Conservation (phyloP, 92 coral and sea anemone species). For the Isaurus tuberculatus region DNA sequence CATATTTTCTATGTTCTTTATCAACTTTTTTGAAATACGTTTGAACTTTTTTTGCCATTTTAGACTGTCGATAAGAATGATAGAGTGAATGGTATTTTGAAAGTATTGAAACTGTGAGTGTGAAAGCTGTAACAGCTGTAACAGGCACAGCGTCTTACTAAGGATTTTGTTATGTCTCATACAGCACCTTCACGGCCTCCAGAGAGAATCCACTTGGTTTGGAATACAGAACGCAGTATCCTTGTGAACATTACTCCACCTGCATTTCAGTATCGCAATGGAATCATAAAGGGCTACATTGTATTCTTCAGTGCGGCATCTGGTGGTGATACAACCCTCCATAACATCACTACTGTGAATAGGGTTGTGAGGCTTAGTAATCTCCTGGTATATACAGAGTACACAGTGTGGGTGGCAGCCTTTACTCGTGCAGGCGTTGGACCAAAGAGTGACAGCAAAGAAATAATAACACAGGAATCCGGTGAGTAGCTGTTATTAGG, state of each 20-base stretch:
- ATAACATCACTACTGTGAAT: constrained; percentile 50
- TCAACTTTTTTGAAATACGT: neutral
- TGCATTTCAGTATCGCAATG: constrained; percentile 67
- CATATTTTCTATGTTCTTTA: too few relatives aligned
- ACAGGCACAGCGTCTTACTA: neutral
- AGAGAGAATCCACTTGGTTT: constrained; percentile 57
- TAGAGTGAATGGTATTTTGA: neutral
- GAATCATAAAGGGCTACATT: constrained; percentile 72
- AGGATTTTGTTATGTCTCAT: neutral
- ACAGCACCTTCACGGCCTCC: constrained; percentile 90
- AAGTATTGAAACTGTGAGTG: neutral
- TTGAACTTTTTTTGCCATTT: too few relatives aligned
- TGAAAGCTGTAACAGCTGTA: neutral
- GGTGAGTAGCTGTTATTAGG: constrained; percentile 49
- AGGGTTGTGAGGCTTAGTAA: constrained; percentile 57
- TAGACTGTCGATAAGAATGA: neutral
- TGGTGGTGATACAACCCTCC: constrained; percentile 34
- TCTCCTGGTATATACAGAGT: constrained; percentile 75
- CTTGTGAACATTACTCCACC: constrained; percentile 73
- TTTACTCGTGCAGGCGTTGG: constrained; percentile 81
- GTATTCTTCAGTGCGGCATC: constrained; percentile 70
- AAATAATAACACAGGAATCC: constrained; percentile 74
- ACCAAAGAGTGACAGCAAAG: constrained; percentile 50
- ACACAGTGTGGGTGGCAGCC: constrained; percentile 74
- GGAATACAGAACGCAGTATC: constrained; percentile 66